A percentile compares a stretch with the other conserved stretches of the same genome.
Conservation (phyloP, 2,888 invertebrate species). For the Eristalinus aeneus region DNA sequence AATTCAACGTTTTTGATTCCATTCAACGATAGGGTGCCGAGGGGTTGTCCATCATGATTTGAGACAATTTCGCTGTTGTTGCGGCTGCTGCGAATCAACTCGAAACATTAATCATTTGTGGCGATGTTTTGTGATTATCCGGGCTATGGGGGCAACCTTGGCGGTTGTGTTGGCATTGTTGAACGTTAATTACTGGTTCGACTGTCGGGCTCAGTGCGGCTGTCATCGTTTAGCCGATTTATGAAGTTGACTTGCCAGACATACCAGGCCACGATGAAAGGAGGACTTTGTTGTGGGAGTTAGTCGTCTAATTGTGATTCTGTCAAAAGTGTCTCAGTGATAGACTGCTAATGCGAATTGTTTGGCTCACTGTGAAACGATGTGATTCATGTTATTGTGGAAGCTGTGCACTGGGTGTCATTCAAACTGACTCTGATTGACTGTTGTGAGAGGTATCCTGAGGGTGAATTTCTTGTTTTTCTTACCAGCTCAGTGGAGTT, state of each 20-base stretch:
- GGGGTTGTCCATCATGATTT: conserved; percentile 65
- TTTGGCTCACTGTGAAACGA: background rate
- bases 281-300: conserved; percentile 64
- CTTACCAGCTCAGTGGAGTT: background rate
- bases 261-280: conserved; percentile 10
- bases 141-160: conserved; percentile 51
- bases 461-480: background rate
- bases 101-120: conserved; percentile 46
- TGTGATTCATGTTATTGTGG: conserved; percentile 60
- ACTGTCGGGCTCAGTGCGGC: conserved; percentile 45
- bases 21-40: conserved; percentile 35
- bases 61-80: conserved; percentile 39
- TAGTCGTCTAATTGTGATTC: conserved; percentile 65
- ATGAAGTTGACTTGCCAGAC: conserved; percentile 16
- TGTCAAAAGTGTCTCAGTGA: conserved; percentile 66
- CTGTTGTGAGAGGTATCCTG: conserved; percentile 29
- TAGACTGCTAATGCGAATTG: conserved; percentile 30
- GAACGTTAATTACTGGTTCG: conserved; percentile 62
- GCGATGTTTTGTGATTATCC: conserved; percentile 43
- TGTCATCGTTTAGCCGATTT: conserved; percentile 59
- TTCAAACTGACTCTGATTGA: conserved; percentile 60
- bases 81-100: background rate
- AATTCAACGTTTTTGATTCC: conserved; percentile 31
- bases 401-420: conserved; percentile 48
- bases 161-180: conserved; percentile 45